phyloP scores from a whole-genome alignment of 2,888 invertebrate species.

The Charanyca ferruginea region DNA sequence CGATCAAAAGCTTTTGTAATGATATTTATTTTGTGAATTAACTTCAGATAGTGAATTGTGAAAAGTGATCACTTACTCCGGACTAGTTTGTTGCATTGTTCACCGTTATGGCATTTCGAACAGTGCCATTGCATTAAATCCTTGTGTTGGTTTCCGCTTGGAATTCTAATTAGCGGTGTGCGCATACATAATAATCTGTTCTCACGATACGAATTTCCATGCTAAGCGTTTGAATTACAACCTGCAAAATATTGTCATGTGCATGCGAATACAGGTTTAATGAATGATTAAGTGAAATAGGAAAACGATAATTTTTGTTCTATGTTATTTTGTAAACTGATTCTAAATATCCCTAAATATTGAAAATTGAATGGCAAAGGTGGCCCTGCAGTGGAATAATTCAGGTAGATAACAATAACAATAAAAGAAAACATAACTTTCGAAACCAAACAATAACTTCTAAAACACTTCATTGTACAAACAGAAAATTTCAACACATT shows the following conservation, averaged over 20 bases:
- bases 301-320: neutral
- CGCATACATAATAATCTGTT: conserved; percentile 57
- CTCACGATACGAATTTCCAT: conserved; percentile 51
- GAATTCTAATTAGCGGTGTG: conserved; percentile 58
- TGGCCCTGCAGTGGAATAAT: too few species aligned
- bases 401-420: too few species aligned
- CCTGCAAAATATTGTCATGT: conserved; percentile 44
- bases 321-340: too few species aligned
- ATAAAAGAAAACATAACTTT: neutral
- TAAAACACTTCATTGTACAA: conserved; percentile 17
- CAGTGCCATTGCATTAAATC: conserved; percentile 42
- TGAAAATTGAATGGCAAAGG: too few species aligned
- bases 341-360: too few species aligned
- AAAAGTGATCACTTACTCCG: too few species aligned
- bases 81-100: conserved; percentile 6
- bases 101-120: conserved; percentile 41
- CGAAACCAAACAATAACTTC: neutral
- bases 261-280: neutral
- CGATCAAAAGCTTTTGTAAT: too few species aligned
- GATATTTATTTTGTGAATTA: too few species aligned
- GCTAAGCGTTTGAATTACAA: conserved; percentile 53
- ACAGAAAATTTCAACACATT: conserved; percentile 55
- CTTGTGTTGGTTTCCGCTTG: conserved; percentile 40
- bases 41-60: too few species aligned
- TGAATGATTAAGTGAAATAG: neutral